A percentile compares a stretch with the other conserved stretches of the same genome.
phyloP scores from a whole-genome alignment of 2,797 vertebrate species.

The Scomberomorus guttatus region DNA sequence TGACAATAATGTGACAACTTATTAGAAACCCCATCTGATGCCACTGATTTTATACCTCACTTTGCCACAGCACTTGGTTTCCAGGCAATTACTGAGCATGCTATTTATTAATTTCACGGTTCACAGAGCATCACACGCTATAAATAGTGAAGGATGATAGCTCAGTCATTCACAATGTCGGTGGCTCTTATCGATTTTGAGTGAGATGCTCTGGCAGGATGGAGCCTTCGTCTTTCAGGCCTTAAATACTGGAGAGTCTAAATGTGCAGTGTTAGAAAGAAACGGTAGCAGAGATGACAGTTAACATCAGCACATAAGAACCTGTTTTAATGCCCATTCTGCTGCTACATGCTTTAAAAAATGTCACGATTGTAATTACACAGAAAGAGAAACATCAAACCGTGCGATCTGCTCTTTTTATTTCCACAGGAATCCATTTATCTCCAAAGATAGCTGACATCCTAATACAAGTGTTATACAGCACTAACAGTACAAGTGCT shows the following conservation, averaged over 20 bases:
- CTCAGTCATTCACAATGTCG: constrained; percentile 82
- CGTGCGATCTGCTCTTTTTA: constrained; percentile 43
- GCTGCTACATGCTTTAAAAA: constrained; percentile 33
- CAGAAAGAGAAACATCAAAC: constrained; percentile 18
- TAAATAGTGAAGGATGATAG: constrained; percentile 87
- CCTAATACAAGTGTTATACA: constrained; percentile 58
- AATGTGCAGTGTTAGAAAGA: constrained; percentile 11
- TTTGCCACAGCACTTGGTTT: constrained; percentile 84
- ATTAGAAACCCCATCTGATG: constrained; percentile 87
- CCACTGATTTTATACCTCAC: constrained; percentile 84
- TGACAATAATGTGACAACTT: constrained; percentile 88
- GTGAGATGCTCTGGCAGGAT: constrained; percentile 71
- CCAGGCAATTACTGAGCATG: constrained; percentile 87
- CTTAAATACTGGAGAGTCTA: constrained; percentile 44
- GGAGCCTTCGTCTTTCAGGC: constrained; percentile 61
- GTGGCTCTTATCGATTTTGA: constrained; percentile 83
- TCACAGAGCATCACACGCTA: constrained; percentile 86
- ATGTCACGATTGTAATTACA: constrained; percentile 59
- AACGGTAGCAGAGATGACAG: constrained; percentile 14
- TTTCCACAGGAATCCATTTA: constrained; percentile 62
- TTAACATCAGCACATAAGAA: constrained; percentile 15
- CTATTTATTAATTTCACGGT: constrained; percentile 91
- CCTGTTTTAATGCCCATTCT: constrained; percentile 27
- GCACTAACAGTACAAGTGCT: constrained; percentile 63
- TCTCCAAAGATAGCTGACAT: constrained; percentile 64